phyloP scores from a whole-genome alignment of 2,888 invertebrate species.

The Gasteruption jaculator region DNA sequence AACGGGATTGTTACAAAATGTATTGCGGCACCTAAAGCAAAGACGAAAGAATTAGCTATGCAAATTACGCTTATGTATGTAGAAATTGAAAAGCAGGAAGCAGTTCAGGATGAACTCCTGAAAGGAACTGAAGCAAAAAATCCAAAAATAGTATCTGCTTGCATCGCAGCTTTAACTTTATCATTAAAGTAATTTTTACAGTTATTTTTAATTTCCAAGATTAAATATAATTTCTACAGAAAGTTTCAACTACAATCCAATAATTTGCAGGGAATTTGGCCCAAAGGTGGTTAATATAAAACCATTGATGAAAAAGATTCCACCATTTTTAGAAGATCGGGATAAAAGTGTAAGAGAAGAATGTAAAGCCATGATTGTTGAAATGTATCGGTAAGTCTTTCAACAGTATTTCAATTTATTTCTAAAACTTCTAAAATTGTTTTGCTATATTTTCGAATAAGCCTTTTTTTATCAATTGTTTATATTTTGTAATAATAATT shows the following conservation, averaged over 20 bases:
- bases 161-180: constrained; percentile 69
- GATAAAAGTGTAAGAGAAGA: constrained; percentile 92
- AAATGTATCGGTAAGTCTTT: constrained; percentile 70
- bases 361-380: constrained; percentile 84
- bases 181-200: constrained; percentile 59
- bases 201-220: constrained; percentile 7
- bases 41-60: constrained; percentile 85
- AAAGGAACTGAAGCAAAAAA: constrained; percentile 95
- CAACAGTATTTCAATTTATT: constrained; percentile 1
- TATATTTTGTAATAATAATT: too few species aligned
- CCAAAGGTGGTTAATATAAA: constrained; percentile 86
- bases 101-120: constrained; percentile 82
- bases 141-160: constrained; percentile 89
- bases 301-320: constrained; percentile 82
- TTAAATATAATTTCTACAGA: constrained; percentile 7
- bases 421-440: neutral
- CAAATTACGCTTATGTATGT: constrained; percentile 91
- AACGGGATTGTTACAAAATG: constrained; percentile 86
- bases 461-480: neutral
- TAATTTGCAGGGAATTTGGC: constrained; percentile 72
- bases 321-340: constrained; percentile 79
- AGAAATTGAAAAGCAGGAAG: constrained; percentile 92
- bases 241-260: too few species aligned
- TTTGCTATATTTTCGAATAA: neutral
- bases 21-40: constrained; percentile 84